phyloP scores from a whole-genome alignment of 2,797 vertebrate genomes.

The Eulemur rubriventer region DNA sequence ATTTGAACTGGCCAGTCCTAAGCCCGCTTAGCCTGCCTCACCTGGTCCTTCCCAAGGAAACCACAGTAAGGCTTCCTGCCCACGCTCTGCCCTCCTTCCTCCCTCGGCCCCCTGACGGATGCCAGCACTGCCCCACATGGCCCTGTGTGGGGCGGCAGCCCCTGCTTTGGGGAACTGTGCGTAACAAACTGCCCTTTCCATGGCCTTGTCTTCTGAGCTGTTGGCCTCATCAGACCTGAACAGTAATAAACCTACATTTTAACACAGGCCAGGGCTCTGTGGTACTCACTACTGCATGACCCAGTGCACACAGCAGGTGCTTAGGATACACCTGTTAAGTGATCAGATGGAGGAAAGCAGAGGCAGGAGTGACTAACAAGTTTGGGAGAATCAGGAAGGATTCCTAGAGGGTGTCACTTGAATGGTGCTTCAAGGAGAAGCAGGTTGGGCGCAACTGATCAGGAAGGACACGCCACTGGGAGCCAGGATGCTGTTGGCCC shows the following conservation, averaged over 20 bases:
- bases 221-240: neutral
- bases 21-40: neutral
- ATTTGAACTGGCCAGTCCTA: too few species aligned
- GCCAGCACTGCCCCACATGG: rapidly evolving
- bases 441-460: neutral
- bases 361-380: rapidly evolving
- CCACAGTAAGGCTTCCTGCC: neutral
- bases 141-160: neutral
- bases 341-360: too few species aligned
- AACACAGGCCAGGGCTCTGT: neutral
- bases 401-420: too few species aligned
- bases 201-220: neutral
- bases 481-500: rapidly evolving
- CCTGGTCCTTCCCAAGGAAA: neutral
- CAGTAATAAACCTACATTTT: neutral
- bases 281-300: rapidly evolving
- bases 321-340: neutral
- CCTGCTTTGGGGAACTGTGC: neutral
- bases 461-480: rapidly evolving
- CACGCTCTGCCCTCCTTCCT: rapidly evolving
- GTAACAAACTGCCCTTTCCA: neutral
- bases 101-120: rapidly evolving
- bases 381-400: neutral
- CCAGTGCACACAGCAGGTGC: rapidly evolving
- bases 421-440: neutral